Conservation (phyloP, 2,113 vertebrate species). For the Channa maculata region DNA sequence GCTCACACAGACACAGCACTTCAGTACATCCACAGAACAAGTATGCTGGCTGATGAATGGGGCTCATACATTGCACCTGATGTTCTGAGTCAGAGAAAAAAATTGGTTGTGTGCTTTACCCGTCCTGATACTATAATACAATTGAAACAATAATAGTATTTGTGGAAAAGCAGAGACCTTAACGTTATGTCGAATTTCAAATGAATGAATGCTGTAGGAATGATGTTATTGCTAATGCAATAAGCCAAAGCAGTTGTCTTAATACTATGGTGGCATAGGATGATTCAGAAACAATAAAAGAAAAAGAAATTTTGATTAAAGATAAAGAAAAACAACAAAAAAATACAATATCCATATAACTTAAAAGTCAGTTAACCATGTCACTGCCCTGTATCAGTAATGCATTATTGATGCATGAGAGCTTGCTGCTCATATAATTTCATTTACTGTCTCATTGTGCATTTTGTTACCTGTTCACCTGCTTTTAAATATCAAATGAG, state of each 20-base stretch:
- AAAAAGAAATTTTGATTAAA: not conserved
- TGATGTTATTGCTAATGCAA: constrained; percentile 63
- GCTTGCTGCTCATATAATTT: constrained; percentile 10
- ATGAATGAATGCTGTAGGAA: constrained; percentile 45
- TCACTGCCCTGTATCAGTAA: not conserved
- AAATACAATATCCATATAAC: not conserved
- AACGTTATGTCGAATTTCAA: constrained; percentile 48
- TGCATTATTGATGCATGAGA: constrained; percentile 21
- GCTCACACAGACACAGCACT: constrained; percentile 2
- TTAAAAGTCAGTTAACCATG: not conserved
- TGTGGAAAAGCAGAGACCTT: constrained; percentile 47
- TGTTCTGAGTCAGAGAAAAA: constrained; percentile 53
- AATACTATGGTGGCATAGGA: constrained; percentile 25
- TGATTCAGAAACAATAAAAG: constrained; percentile 46
- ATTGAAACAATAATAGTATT: constrained; percentile 67
- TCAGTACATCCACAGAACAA: not conserved
- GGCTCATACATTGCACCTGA: constrained; percentile 20
- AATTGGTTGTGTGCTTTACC: constrained; percentile 46
- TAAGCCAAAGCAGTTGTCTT: constrained; percentile 36
- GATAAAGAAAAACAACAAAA: not conserved
- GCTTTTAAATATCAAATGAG: too few relatives aligned
- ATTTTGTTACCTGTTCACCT: too few relatives aligned
- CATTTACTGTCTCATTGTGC: not conserved
- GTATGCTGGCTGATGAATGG: constrained; percentile 27
- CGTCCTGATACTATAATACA: constrained; percentile 35